These are phyloP conservation scores for Euglossa dilemma DNA, from an alignment of 1,140 invertebrate genomes.

Conservation along the genomic window DNA sequence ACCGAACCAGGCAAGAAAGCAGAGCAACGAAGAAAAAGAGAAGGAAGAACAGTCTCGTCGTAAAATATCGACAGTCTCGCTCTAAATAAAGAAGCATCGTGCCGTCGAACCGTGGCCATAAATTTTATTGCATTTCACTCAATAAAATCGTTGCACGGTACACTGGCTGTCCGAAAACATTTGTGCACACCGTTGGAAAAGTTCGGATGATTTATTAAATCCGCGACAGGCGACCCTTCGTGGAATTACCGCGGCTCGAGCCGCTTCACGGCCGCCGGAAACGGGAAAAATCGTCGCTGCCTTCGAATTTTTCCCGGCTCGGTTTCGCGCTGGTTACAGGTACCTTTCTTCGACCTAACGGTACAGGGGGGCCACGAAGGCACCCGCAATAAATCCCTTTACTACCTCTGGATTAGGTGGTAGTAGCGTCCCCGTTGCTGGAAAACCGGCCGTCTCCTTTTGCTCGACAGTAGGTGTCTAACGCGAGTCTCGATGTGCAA, in stretches of 20 bases:
- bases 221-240: neutral
- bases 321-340: neutral
- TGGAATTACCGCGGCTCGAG: neutral
- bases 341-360: conserved; percentile 21
- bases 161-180: neutral
- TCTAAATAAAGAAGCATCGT: too few species aligned
- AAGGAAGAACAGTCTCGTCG: too few species aligned
- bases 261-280: too few species aligned
- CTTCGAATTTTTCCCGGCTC: neutral
- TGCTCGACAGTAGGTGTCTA: neutral
- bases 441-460: neutral
- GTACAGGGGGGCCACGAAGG: conserved; percentile 10
- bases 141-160: neutral
- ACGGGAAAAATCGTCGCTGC: neutral
- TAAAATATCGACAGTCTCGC: too few species aligned
- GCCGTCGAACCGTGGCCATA: neutral
- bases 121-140: neutral
- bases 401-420: conserved; percentile 30
- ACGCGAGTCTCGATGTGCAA: neutral
- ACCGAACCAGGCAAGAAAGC: too few species aligned
- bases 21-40: too few species aligned
- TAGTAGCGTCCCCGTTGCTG: neutral
- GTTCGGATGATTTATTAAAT: neutral
- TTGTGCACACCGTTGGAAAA: neutral
- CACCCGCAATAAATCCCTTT: conserved; percentile 57